A percentile compares a stretch with the other conserved stretches of the same genome.
Evolutionary conservation across 2,888 invertebrate genomes (phyloP).

Genomic region (Phytoseiulus persimilis): DNA sequence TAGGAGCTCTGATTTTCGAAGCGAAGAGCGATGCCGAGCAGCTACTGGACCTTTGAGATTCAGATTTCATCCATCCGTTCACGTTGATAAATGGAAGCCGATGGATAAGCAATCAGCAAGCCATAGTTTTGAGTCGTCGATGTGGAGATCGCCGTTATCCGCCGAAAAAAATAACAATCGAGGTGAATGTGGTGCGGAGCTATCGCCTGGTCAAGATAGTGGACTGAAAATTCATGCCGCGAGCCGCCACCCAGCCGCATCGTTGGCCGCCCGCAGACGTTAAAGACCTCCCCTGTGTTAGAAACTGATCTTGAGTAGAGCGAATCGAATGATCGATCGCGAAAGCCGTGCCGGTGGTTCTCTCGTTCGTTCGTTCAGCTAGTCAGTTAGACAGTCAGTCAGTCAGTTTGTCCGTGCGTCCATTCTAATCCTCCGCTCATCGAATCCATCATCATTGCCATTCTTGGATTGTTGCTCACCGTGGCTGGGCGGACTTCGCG

Average conservation of each 20-base stretch:
- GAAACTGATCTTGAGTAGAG: neutral
- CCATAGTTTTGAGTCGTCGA: no score
- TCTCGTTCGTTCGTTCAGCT: neutral
- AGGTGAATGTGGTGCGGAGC: neutral
- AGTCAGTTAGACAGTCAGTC: neutral
- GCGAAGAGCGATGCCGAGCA: no score
- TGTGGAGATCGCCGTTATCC: neutral
- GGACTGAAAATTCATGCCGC: neutral
- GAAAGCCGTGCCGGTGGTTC: neutral
- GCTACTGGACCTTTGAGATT: no score
- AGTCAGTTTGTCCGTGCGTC: neutral
- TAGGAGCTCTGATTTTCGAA: no score
- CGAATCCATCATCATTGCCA: constrained; percentile 5
- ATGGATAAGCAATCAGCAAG: no score
- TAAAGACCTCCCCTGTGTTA: neutral
- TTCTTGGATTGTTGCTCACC: neutral
- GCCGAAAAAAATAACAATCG: neutral
- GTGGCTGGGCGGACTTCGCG: neutral
- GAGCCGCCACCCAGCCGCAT: neutral
- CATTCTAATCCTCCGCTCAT: constrained; percentile 5
- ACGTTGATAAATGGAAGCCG: no score
- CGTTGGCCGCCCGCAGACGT: neutral
- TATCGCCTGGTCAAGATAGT: neutral
- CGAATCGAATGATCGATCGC: neutral
- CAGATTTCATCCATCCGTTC: no score